Evolutionary conservation across 2,113 vertebrate genomes (phyloP).

Genomic region (Ciconia stormi): DNA sequence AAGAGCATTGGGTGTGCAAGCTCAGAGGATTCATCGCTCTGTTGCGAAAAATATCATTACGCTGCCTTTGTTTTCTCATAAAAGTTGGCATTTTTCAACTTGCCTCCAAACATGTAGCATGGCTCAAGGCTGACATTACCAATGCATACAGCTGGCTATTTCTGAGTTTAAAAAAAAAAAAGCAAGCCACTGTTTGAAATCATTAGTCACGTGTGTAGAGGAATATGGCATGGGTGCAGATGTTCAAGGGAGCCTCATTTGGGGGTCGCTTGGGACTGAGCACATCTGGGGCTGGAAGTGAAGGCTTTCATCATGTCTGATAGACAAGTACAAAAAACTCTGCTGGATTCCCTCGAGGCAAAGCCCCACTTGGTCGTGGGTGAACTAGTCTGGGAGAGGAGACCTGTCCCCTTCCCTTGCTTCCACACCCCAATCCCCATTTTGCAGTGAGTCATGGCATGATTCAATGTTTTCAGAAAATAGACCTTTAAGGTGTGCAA

Average conservation of each 20-base stretch:
- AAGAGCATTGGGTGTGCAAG: neutral
- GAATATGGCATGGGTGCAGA: neutral
- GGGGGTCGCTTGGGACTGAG: neutral
- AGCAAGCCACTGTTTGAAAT: neutral
- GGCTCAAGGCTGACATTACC: neutral
- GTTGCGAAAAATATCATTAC: neutral
- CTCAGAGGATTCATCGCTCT: neutral
- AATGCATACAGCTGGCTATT: neutral
- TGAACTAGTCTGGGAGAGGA: neutral
- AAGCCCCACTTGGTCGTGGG: rapidly evolving
- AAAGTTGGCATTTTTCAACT: neutral
- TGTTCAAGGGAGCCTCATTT: neutral
- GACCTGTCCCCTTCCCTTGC: neutral
- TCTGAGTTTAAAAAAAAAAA: neutral
- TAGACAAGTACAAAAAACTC: neutral
- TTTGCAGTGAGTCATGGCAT: neutral
- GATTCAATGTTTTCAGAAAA: slow-evolving; percentile 29
- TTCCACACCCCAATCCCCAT: neutral
- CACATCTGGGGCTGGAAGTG: neutral
- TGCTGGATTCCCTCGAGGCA: neutral
- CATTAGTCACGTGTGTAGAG: rapidly evolving
- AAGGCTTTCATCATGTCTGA: neutral
- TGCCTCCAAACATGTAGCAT: rapidly evolving
- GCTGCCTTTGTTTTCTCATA: neutral
- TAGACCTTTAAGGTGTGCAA: slow-evolving; percentile 38